Conservation (phyloP, 92 coral and sea anemone species). For the Epizoanthus scotinus region DNA sequence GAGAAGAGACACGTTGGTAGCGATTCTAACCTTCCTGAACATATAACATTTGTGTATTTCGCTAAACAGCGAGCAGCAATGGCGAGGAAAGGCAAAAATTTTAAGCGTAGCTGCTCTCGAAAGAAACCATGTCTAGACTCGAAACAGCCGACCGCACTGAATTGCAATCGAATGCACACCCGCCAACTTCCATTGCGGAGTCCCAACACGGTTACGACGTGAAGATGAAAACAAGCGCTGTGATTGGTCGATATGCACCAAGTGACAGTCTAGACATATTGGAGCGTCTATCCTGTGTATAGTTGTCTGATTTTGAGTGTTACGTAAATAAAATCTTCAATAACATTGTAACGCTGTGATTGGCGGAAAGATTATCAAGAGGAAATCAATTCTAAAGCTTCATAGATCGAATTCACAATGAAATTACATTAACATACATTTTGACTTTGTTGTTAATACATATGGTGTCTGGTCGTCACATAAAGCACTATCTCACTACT, state of each 20-base stretch:
- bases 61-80: not conserved
- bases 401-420: conserved; percentile 77
- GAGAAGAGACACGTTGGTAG: conserved; percentile 69
- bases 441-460: conserved; percentile 52
- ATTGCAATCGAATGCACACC: conserved; percentile 50
- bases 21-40: conserved; percentile 74
- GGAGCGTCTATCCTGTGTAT: conserved; percentile 86
- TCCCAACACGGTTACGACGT: conserved; percentile 62
- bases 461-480: conserved; percentile 73
- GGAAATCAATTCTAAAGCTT: conserved; percentile 80
- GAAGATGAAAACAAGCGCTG: conserved; percentile 60
- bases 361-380: conserved; percentile 56
- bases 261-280: conserved; percentile 97
- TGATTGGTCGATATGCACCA: conserved; percentile 78
- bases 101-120: not conserved
- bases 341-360: conserved; percentile 61
- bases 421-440: conserved; percentile 47
- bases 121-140: conserved; percentile 1
- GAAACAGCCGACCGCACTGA: conserved; percentile 14
- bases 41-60: conserved; percentile 71
- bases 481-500: not conserved
- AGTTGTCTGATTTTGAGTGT: conserved; percentile 81
- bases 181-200: conserved; percentile 64
- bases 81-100: not conserved
- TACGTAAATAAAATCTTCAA: conserved; percentile 80